phyloP scores from a whole-genome alignment of 2,888 invertebrate genomes.

The Linyphia triangularis region DNA sequence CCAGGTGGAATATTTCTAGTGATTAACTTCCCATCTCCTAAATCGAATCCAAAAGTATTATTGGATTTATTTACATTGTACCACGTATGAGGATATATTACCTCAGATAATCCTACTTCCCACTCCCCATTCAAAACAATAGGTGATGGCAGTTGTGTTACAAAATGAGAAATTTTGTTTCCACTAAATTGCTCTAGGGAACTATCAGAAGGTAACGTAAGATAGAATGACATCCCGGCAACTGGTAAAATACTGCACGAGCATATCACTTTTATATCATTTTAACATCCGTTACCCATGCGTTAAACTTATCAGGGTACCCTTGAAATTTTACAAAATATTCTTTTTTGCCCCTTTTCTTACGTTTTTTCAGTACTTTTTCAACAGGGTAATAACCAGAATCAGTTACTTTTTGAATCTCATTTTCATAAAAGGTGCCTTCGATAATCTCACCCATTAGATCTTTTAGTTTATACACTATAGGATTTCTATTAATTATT shows the following conservation, averaged over 20 bases:
- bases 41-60: slow-evolving; percentile 7
- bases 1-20: slow-evolving; percentile 1
- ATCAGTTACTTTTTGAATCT: slow-evolving; percentile 39
- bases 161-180: slow-evolving; percentile 77
- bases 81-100: slow-evolving; percentile 66
- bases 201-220: slow-evolving; percentile 77
- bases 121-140: slow-evolving; percentile 76
- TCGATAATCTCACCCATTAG: slow-evolving; percentile 14
- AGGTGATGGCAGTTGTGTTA: slow-evolving; percentile 76
- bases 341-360: slow-evolving; percentile 8
- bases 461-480: slow-evolving; percentile 42
- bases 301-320: slow-evolving; percentile 53
- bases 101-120: slow-evolving; percentile 76
- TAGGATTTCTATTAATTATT: neutral
- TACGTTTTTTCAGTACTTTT: slow-evolving; percentile 46
- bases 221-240: slow-evolving; percentile 64
- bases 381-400: slow-evolving; percentile 47
- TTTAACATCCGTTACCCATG: slow-evolving; percentile 30
- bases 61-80: neutral
- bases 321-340: slow-evolving; percentile 54
- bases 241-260: neutral
- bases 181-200: slow-evolving; percentile 77
- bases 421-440: slow-evolving; percentile 44
- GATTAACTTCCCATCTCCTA: neutral
- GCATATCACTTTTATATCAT: slow-evolving; percentile 19